Percentiles rank a stretch among this genome's conserved stretches.
phyloP scores from a whole-genome alignment of 2,113 vertebrate species.

The Percina caprodes region DNA sequence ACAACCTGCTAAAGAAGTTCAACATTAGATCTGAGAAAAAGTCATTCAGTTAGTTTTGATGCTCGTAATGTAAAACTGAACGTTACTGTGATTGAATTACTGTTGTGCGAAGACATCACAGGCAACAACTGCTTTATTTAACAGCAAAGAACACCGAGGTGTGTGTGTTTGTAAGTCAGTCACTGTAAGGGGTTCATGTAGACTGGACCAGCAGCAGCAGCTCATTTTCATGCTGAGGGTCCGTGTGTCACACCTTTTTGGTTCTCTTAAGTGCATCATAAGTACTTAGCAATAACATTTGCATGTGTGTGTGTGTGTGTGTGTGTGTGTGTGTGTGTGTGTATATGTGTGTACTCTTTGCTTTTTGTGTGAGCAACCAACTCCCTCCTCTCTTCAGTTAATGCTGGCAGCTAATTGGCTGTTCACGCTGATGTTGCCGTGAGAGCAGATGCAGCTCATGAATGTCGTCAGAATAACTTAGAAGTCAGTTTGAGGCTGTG shows the following conservation, averaged over 20 bases:
- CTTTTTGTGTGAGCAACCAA: neutral
- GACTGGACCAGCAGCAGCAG: constrained; percentile 2
- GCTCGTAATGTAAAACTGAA: too few relatives aligned
- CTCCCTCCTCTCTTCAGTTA: neutral
- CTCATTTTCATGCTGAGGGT: neutral
- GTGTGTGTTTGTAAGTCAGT: neutral
- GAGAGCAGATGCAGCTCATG: neutral
- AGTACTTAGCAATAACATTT: neutral
- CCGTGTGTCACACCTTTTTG: neutral
- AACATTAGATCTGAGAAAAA: too few relatives aligned
- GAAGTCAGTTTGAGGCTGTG: neutral
- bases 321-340: neutral
- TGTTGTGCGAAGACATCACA: neutral
- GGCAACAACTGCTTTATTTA: neutral
- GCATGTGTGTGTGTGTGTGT: neutral
- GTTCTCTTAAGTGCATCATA: neutral
- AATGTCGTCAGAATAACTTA: neutral
- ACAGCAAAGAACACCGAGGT: neutral
- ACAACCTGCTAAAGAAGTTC: too few relatives aligned
- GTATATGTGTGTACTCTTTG: neutral
- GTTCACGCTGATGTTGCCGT: neutral
- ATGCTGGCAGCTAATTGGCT: constrained; percentile 18
- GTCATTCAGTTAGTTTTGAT: too few relatives aligned
- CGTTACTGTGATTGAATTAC: neutral
- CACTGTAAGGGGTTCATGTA: neutral